Evolutionary conservation across 1,140 invertebrate genomes (phyloP).

Genomic region (Maniola jurtina): DNA sequence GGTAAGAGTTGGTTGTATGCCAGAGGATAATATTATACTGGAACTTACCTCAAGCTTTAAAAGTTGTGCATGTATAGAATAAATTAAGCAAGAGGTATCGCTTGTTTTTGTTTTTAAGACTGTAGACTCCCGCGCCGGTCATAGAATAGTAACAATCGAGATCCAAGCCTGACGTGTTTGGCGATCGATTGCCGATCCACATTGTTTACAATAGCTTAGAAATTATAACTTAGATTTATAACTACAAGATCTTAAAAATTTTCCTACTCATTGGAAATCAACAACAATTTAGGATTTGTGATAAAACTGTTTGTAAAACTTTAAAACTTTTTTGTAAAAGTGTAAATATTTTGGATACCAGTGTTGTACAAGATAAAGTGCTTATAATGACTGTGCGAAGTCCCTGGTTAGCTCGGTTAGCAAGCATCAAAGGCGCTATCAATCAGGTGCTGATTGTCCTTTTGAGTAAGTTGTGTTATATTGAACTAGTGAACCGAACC

Average conservation of each 20-base stretch:
- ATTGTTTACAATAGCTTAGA: too few relatives aligned
- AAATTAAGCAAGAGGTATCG: neutral
- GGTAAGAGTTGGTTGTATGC: neutral
- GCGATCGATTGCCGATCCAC: neutral
- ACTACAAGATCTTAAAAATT: too few relatives aligned
- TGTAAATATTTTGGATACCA: neutral
- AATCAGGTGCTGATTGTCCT: constrained; percentile 3
- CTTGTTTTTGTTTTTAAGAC: neutral
- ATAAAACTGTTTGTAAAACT: neutral
- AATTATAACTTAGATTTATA: too few relatives aligned
- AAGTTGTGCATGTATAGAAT: neutral
- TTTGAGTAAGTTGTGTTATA: neutral
- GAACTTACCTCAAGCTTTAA: neutral
- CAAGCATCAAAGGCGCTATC: neutral
- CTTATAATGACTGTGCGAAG: neutral
- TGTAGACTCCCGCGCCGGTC: neutral
- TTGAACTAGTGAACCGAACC: too few relatives aligned
- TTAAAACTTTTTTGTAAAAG: neutral
- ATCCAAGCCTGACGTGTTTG: neutral
- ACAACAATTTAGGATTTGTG: neutral
- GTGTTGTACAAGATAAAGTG: neutral
- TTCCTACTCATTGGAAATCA: neutral
- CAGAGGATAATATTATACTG: constrained; percentile 1
- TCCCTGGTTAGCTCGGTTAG: neutral
- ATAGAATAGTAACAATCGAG: neutral